Evolutionary conservation across 2,113 vertebrate genomes (phyloP), one percentile per base, ranked within the genome.

Genomic region (Petromus typicus): DNA sequence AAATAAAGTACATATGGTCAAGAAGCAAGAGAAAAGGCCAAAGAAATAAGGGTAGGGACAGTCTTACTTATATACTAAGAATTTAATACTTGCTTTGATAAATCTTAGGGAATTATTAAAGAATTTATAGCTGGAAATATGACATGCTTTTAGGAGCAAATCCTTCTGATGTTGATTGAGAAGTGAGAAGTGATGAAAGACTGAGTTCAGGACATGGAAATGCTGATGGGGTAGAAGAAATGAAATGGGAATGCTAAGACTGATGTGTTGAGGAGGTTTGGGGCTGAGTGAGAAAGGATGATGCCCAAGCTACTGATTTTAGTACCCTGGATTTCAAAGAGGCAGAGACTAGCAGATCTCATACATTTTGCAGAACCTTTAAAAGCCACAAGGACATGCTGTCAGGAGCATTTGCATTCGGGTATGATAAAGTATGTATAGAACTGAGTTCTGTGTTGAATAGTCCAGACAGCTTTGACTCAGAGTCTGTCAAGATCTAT

Each of bases 361-460:
- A 86, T 96, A 88, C 80, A 51, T 91, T 95, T 86, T 94, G 10
- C 66, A 94, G 75, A 92, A 79, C 5, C 79, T 93, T 67, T 20
- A 5, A 64, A 89, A 97, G 90, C 76, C 56, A 86, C 51, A 90
- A 90, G 85, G 17, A 95, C 30, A 86, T 88, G 57, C 69, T 89
- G 94, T 92, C 95, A 64, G 71, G 75, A 96, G 86, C 0, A 12
- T 96, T 79, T 97, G 57, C 67, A 93, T 96, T 75, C 9, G 54
- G 89, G 76, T 80, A 92, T 97, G 81, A 97, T 97, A 96, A 45
- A 80, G 90, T 78, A 94, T 86, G 83, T 63, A 64, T 75, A 86
- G 34, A 88, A 37, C 34, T 96, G 94, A 87, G 54, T 92, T 79
- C 71, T 92, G 59, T 93, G 76, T 96, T 95, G 94, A 94, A 54